Base-by-base conservation (phyloP, 2,888 invertebrate genomes). In the Amiota minor region DNA sequence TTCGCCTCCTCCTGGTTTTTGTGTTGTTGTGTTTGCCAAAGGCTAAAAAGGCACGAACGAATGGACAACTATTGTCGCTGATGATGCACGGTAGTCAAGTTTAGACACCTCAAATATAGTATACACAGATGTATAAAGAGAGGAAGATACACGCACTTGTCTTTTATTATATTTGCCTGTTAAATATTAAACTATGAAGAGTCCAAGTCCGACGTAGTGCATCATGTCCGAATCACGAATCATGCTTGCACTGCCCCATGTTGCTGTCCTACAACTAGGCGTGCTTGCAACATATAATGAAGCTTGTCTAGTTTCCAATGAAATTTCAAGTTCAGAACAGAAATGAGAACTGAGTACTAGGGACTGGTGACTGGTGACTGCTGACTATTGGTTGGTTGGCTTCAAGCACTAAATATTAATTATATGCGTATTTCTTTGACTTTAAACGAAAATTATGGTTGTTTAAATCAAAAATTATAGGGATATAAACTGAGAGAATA, bases 91-190 rank as follows among this genome's bases (percentile, higher is more conserved):
- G 83, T 83, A 83, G 83, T 83, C 83, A 84, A 83, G 84, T 85
- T 83, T 84, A 81, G 86, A 85, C 86, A 83, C 86, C 84, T 83
- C 84, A 83, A 85, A 83, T 82, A 84, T 23, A 23, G 1, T 2
- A 1, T 83, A 85, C n/a, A n/a, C n/a, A n/a, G n/a, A n/a, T n/a
- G n/a, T 82, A 84, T 53, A 53, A 53, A n/a, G n/a, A 16, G 35
- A 85, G 85, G 77, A 85, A 84, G 84, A 85, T 85, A 81, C 53
- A 16, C 53, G 16, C 53, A 53, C 53, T 53, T 53, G 35, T 35
- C 35, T 35, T 35, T 35, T 35, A 35, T 35, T 35, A 35, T 35
- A 35, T 35, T 35, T 35, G 35, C 35, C 53, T 53, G 53, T 53
- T 14, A 14, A 53, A 53, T 12, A 23, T 9, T 18, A 53, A 4